Base-by-base conservation (phyloP, 2,113 vertebrate species). In the Pteronura brasiliensis region DNA sequence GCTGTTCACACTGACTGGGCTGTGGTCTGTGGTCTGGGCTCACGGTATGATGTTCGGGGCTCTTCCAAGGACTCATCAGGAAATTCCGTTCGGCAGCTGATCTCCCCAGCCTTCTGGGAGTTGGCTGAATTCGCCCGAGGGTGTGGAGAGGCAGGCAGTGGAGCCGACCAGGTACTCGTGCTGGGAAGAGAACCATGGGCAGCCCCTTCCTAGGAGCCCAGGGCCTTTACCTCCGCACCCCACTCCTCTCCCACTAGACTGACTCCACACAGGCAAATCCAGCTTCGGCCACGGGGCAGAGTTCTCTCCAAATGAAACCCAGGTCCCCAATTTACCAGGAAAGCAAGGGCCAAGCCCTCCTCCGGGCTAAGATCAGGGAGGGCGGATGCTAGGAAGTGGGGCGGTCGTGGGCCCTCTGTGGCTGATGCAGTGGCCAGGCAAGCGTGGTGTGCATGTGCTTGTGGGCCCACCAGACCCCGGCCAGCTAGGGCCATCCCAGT, bases 361-460 rank as follows among this genome's bases (percentile, higher is more conserved):
- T 12, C 6, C 2, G 12, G 2, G 1, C 27, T 7, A 55, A 34
- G 29, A 23, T 36, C 71, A 20, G 87, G 61, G 36, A 6, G 11
- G 12, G 29, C 21, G 7, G 61, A 18, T 14, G 39, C 17, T 6
- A 49, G 90, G 18, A 7, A 31, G 15, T 57, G 6, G 36, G 6
- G 52, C 7, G 31, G n/a, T 34, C 0, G 0, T 1, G 72, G 57
- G 23, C 6, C 3, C 27, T 7, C 71, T 20, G 47, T 7, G 36
- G 77, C 17, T 1, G 27, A 25, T 4, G 1, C 3, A 36, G 39
- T 1, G 31, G 39, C 27, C 36, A 0, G 29, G 79, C 52, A 34
- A 6, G 4, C 1, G 0, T 18, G 29, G 8, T 0, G 1, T 7
- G 6, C 55, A 17, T 6, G 4, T 3, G 7, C 0, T 1, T 17